These are phyloP conservation scores for Tokudaia muenninki DNA, from an alignment of 2,797 vertebrate genomes.

Conservation along the genomic window DNA sequence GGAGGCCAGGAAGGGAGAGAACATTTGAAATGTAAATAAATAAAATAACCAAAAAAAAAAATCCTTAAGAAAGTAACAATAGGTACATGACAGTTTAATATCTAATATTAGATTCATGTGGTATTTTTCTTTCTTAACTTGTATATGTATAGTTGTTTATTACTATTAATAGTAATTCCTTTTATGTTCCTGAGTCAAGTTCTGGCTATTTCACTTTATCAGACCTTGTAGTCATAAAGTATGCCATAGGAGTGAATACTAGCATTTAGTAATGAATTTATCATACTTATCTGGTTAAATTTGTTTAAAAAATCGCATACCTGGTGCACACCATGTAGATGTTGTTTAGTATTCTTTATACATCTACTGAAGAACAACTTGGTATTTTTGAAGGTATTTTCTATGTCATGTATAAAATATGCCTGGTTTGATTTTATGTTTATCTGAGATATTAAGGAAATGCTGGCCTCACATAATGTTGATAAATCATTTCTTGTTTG, in stretches of 20 bases:
- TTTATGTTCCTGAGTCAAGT: not conserved
- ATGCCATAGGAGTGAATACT: not conserved
- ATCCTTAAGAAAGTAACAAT: not conserved
- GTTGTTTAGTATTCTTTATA: not conserved
- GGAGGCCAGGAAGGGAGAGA: too few relatives aligned
- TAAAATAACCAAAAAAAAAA: too few relatives aligned
- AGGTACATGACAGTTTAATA: not conserved
- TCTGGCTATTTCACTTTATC: too few relatives aligned
- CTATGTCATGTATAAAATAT: not conserved
- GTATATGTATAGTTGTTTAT: not conserved
- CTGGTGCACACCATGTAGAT: not conserved
- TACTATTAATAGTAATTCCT: not conserved
- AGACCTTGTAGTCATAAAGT: not conserved
- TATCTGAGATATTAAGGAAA: not conserved
- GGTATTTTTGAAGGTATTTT: too few relatives aligned
- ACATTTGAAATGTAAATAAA: too few relatives aligned
- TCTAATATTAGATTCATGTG: not conserved
- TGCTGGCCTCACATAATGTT: not conserved
- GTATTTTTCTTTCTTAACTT: not conserved
- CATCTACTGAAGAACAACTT: not conserved
- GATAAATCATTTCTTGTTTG: not conserved
- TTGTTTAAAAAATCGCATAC: not conserved
- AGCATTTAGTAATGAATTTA: not conserved
- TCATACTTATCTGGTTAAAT: not conserved
- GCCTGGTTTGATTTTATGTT: not conserved